Evolutionary conservation across 2,113 vertebrate species (phyloP).

Genomic region (Rallus limicola): DNA sequence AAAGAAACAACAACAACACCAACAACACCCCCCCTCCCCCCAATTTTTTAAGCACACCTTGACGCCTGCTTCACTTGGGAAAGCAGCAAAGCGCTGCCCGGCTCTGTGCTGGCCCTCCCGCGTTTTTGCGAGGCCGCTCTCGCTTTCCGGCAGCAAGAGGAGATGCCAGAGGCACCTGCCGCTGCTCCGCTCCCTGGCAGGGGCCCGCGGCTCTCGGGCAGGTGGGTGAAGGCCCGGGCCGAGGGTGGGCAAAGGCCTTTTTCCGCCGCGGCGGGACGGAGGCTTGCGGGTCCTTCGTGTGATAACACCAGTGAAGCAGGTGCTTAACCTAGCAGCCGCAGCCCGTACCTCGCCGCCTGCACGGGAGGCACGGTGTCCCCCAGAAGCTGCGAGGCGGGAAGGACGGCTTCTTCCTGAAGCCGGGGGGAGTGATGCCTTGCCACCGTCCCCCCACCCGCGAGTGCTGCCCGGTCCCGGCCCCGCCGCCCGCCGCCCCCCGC

Average conservation of each 20-base stretch:
- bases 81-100: rapidly evolving
- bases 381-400: background rate
- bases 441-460: background rate
- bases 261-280: background rate
- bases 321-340: background rate
- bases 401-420: background rate
- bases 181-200: rapidly evolving
- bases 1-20: too few relatives aligned
- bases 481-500: too few relatives aligned
- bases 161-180: background rate
- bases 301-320: too few relatives aligned
- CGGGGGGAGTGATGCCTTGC: too few relatives aligned
- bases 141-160: rapidly evolving
- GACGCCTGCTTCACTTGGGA: rapidly evolving
- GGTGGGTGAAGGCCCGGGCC: background rate
- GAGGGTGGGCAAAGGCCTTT: background rate
- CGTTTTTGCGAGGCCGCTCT: rapidly evolving
- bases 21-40: too few relatives aligned
- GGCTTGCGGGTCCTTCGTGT: background rate
- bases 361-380: background rate
- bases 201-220: background rate
- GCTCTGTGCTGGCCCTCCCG: rapidly evolving
- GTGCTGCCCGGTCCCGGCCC: background rate
- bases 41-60: background rate
- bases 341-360: background rate